Conservation (phyloP, 2,888 invertebrate species). For the Torymus texanus region DNA sequence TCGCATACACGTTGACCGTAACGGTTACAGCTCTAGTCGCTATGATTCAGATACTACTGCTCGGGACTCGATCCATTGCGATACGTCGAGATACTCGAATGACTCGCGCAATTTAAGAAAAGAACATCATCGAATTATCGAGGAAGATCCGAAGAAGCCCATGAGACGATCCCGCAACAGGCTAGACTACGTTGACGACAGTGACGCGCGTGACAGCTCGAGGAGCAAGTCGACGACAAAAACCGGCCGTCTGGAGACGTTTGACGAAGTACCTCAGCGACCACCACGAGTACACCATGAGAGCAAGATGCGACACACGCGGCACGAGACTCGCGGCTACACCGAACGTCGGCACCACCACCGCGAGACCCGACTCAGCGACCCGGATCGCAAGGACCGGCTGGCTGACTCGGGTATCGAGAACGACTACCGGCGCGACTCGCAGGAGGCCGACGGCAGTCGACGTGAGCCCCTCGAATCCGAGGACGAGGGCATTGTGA, state of each 20-base stretch:
- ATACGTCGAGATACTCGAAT: conserved; percentile 64
- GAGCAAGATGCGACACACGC: conserved; percentile 72
- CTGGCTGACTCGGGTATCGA: conserved; percentile 88
- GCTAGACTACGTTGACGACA: conserved; percentile 68
- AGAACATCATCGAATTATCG: conserved; percentile 59
- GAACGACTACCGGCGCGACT: conserved; percentile 86
- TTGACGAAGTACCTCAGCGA: conserved; percentile 40
- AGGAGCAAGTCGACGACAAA: conserved; percentile 58
- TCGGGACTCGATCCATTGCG: conserved; percentile 67
- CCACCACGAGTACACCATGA: conserved; percentile 61
- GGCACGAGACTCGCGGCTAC: conserved; percentile 75
- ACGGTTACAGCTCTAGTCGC: conserved; percentile 69
- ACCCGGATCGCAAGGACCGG: conserved; percentile 78
- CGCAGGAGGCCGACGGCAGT: conserved; percentile 71
- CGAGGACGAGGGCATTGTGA: conserved; percentile 83
- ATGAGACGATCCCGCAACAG: conserved; percentile 68
- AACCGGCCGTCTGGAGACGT: conserved; percentile 53
- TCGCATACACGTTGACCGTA: conserved; percentile 63
- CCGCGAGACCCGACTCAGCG: conserved; percentile 72
- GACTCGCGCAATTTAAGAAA: conserved; percentile 62
- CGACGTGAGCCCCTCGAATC: conserved; percentile 76
- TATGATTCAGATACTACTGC: conserved; percentile 73
- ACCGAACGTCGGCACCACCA: conserved; percentile 66
- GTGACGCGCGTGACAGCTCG: conserved; percentile 67
- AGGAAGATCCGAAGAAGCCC: conserved; percentile 68